Evolutionary conservation across 2,888 invertebrate genomes (phyloP).

Genomic region (Dromius quadrimaculatus): DNA sequence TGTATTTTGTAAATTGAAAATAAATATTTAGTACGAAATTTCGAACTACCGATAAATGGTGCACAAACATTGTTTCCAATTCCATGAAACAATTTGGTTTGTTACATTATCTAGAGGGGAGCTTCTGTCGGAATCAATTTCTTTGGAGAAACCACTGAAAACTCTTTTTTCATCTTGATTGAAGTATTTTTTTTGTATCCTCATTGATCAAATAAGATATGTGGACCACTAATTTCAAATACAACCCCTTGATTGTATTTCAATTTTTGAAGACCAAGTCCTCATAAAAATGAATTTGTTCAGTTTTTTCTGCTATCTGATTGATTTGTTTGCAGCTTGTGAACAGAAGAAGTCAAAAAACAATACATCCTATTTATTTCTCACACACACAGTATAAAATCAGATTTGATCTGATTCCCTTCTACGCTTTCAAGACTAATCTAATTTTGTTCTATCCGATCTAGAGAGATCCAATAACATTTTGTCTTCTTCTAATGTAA

Average conservation of each 20-base stretch:
- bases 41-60: slow-evolving; percentile 17
- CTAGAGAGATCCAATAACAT: background rate
- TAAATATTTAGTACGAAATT: slow-evolving; percentile 25
- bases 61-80: slow-evolving; percentile 14
- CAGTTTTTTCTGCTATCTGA: too few relatives aligned
- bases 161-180: too few relatives aligned
- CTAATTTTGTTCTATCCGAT: background rate
- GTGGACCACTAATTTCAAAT: too few relatives aligned
- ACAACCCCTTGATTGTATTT: too few relatives aligned
- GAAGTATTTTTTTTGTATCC: too few relatives aligned
- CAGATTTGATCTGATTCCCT: background rate
- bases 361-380: background rate
- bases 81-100: slow-evolving; percentile 11
- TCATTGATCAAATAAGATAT: too few relatives aligned
- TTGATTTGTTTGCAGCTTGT: too few relatives aligned
- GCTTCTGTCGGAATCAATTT: slow-evolving; percentile 18
- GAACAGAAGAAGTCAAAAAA: too few relatives aligned
- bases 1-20: slow-evolving; percentile 30
- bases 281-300: too few relatives aligned
- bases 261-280: too few relatives aligned
- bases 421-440: background rate
- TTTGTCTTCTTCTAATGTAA: background rate
- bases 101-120: slow-evolving; percentile 19
- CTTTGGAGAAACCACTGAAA: too few relatives aligned
- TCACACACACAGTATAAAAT: background rate